phyloP scores from a whole-genome alignment of 2,888 invertebrate species.

The Aphodius granarius region DNA sequence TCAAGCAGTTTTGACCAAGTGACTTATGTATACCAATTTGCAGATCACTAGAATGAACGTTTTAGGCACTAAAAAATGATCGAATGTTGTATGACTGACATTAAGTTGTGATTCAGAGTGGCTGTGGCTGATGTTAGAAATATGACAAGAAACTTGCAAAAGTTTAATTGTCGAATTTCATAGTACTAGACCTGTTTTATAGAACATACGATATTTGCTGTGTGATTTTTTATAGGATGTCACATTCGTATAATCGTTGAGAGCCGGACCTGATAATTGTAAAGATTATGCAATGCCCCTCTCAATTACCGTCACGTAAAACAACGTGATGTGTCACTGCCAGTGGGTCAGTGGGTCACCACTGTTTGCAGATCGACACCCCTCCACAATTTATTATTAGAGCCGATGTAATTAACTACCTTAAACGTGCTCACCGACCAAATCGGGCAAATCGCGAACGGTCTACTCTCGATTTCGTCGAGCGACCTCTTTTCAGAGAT shows the following conservation, averaged over 20 bases:
- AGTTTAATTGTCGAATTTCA: no score
- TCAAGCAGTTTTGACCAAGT: no score
- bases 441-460: slow-evolving; percentile 1
- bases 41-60: no score
- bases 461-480: slow-evolving; percentile 11
- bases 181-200: no score
- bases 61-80: no score
- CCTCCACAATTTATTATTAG: slow-evolving; percentile 2
- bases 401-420: slow-evolving; percentile 1
- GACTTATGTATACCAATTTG: no score
- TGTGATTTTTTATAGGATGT: neutral
- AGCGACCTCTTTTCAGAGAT: slow-evolving; percentile 12
- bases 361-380: slow-evolving; percentile 27
- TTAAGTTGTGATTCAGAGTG: no score
- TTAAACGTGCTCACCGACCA: slow-evolving; percentile 4
- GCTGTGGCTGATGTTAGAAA: no score
- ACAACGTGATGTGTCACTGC: slow-evolving; percentile 35
- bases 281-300: neutral
- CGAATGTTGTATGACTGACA: no score
- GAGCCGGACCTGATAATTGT: neutral
- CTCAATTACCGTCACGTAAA: neutral
- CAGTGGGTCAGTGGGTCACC: slow-evolving; percentile 38
- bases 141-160: no score
- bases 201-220: no score
- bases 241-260: neutral